Evolutionary conservation across 2,888 invertebrate genomes (phyloP), one percentile per base, ranked within the genome.

Genomic region (Unio pictorum): DNA sequence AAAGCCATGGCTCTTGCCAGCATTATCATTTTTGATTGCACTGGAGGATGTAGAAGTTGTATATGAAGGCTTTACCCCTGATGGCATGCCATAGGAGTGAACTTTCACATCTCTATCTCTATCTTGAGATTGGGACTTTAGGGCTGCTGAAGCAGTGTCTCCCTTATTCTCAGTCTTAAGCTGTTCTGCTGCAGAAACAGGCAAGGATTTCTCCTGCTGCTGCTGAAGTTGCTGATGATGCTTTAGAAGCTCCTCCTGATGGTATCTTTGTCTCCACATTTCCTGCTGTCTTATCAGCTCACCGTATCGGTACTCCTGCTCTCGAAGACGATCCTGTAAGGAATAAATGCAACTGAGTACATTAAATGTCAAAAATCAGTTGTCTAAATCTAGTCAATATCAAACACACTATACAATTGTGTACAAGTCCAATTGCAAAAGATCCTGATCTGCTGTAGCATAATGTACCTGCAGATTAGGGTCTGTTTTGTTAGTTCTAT

Each of bases 1-100:
- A 73, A 89, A 90, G 73, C 84, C 86, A 23, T 86, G 81, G 45
- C 45, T 45, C 45, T 45, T 45, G 45, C 45, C 45, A 45, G 45
- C 45, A 45, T 45, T 45, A 67, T 83, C 73, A 70, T 73, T 71
- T 82, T 84, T 69, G 69, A 70, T 65, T 30, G 70, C 55, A 26
- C 72, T 65, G 28, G 64, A 54, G 11, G 65, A 63, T 23, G 74
- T 58, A 45, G 66, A 30, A 23, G 67, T 57, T 1, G 71, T 67
- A 45, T 45, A 45, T 15, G 45, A 45, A 15, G 45, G 75, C 68
- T 81, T 81, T 15, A 76, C 64, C 20, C 58, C 61, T 6, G 65
- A 55, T 8, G 66, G 66, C 3, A 63, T 56, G 65, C 63, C 56
- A 23, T 56, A 45, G 8, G 45, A 15, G 45, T 45, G 45, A 45